These are phyloP conservation scores for Paratilapia polleni DNA, from an alignment of 2,113 vertebrate species.

Conservation along the genomic window DNA sequence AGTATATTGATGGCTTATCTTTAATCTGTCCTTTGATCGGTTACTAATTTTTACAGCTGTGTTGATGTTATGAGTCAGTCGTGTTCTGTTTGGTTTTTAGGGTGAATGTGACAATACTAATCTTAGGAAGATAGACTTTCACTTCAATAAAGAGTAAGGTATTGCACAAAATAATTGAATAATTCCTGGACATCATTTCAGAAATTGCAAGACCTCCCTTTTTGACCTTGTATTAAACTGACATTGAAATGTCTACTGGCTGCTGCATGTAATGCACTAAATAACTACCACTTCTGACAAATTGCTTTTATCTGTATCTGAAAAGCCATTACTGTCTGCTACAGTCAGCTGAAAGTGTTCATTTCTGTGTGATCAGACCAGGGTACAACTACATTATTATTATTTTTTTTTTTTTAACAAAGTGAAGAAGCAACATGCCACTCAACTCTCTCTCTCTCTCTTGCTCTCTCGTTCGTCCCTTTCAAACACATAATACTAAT, in stretches of 20 bases:
- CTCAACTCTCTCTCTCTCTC: background rate
- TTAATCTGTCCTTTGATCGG: background rate
- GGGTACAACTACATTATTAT: background rate
- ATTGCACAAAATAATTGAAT: slow-evolving; percentile 24
- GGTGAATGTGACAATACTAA: background rate
- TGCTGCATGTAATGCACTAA: background rate
- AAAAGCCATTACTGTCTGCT: background rate
- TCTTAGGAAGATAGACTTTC: slow-evolving; percentile 59
- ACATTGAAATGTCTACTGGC: background rate
- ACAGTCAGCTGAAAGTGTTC: background rate
- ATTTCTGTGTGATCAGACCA: background rate
- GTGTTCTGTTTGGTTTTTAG: background rate
- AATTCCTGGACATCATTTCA: slow-evolving; percentile 39
- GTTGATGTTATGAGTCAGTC: slow-evolving; percentile 25
- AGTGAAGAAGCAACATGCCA: background rate
- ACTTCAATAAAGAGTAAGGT: slow-evolving; percentile 36
- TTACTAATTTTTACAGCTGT: background rate
- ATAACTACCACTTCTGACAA: background rate
- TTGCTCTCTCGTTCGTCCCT: background rate
- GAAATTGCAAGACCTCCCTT: background rate
- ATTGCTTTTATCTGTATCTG: background rate
- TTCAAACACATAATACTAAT: background rate
- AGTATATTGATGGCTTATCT: slow-evolving; percentile 11
- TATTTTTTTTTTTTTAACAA: background rate
- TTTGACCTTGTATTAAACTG: background rate